These are phyloP conservation scores for Taenaris catops DNA, from an alignment of 2,888 invertebrate species.

Conservation along the genomic window DNA sequence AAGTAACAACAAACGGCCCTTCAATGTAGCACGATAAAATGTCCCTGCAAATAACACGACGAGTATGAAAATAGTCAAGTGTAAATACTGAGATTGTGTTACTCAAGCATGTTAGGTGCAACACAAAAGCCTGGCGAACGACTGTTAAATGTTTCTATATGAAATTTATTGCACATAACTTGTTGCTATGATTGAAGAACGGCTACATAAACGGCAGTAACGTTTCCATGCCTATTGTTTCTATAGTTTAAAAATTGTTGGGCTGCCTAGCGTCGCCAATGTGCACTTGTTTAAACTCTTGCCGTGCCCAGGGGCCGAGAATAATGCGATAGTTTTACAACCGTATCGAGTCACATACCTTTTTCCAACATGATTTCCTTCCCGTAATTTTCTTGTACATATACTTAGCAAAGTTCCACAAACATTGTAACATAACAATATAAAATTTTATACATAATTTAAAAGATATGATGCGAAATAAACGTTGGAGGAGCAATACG, in stretches of 20 bases:
- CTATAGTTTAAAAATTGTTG: conserved; percentile 61
- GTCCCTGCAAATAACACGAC: conserved; percentile 27
- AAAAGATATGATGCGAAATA: too few species aligned
- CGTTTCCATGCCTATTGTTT: conserved; percentile 65
- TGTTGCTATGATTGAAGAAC: conserved; percentile 61
- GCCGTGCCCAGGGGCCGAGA: conserved; percentile 34
- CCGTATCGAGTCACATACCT: conserved; percentile 18
- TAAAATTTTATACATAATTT: too few species aligned
- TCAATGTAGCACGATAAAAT: conserved; percentile 32
- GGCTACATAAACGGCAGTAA: conserved; percentile 52
- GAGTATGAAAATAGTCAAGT: conserved; percentile 35
- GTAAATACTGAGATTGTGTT: conserved; percentile 35
- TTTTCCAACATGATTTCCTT: too few species aligned
- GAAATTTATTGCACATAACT: conserved; percentile 74
- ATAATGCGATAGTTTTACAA: conserved; percentile 41
- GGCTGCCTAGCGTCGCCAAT: conserved; percentile 36
- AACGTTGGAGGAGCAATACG: too few species aligned
- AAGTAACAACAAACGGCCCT: conserved; percentile 26
- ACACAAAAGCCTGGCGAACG: conserved; percentile 48
- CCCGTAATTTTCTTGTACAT: too few species aligned
- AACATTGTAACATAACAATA: too few species aligned
- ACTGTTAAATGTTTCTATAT: conserved; percentile 68
- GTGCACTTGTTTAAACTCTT: conserved; percentile 58
- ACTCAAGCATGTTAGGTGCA: conserved; percentile 29
- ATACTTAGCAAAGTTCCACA: too few species aligned